Base-by-base conservation (phyloP, 2,888 invertebrate species). In the Apantesis nais region DNA sequence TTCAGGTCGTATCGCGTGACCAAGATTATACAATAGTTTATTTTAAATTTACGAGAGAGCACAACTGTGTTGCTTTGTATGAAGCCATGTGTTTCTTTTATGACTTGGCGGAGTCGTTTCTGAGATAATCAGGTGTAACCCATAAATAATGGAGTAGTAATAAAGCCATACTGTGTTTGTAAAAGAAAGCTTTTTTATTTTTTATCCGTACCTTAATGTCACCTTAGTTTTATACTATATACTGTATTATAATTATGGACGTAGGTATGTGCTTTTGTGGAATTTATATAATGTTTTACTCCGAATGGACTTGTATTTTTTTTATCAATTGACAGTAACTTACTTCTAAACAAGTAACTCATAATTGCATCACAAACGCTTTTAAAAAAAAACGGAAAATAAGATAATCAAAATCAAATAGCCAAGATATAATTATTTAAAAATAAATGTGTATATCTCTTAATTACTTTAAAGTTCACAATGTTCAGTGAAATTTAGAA, bases 101-200 rank as follows among this genome's bases (percentile, higher is more conserved):
- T 75, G 81, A 79, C 77, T 67, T 77, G 62, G 70, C 66, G 64
- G 37, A 74, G 73, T 74, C 73, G 73, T 70, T 77, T 77, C 71
- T 68, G 65, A 81, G 75, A 81, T 80, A 79, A 81, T 81, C 80
- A 80, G 80, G 73, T 79, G 72, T 75, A 73, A 75, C 71, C 69
- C 67, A 80, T 80, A 81, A 81, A 80, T 80, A 77, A 79, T 73
- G 65, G 60, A 77, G 66, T 71, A 64, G 80, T 72, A 81, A 79
- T 80, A 80, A 80, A 79, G 68, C 61, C 58, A 70, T 71, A 71
- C 62, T 44, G 66, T 66, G 62, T 64, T 71, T 72, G 62, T 75
- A 60, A 81, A 74, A 74, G 77, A 79, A 72, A 16, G 67, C 72
- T 61, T 66, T 73, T 73, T 75, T 77, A 81, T 81, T 81, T 79